Percentiles rank a stretch among this genome's conserved stretches.
These are phyloP conservation scores for Coregonus clupeaformis DNA, from an alignment of 2,113 vertebrate genomes.

Conservation along the genomic window DNA sequence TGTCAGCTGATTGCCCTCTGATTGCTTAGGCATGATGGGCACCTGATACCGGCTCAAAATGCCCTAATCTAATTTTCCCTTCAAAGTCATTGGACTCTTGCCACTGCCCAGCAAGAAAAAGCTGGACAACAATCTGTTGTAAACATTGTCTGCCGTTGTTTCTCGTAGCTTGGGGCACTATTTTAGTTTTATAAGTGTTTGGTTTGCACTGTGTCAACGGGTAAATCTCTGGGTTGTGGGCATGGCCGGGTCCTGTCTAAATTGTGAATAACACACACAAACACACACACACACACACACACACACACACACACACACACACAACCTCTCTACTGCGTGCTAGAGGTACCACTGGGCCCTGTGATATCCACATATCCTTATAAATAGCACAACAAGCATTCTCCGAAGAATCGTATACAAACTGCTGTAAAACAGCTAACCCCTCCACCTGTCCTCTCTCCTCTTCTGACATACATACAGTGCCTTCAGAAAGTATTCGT, in stretches of 20 bases:
- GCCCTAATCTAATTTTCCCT: no score
- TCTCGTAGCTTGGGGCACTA: no score
- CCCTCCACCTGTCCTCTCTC: not conserved
- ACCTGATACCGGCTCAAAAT: not conserved
- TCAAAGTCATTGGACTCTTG: no score
- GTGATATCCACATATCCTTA: not conserved
- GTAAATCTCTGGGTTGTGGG: conserved; percentile 19
- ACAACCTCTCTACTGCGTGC: no score
- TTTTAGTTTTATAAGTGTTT: no score
- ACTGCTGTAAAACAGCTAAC: not conserved
- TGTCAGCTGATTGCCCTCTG: not conserved
- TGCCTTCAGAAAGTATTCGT: no score
- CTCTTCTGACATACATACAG: no score
- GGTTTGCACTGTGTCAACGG: not conserved
- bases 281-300: not conserved
- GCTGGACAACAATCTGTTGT: not conserved
- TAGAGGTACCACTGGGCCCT: not conserved
- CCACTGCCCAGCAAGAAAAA: not conserved
- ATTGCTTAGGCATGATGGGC: not conserved
- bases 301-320: no score
- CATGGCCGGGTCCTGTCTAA: not conserved
- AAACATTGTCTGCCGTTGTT: no score
- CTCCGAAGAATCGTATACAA: conserved; percentile 11
- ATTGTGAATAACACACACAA: not conserved
- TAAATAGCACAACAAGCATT: not conserved